Percentiles rank a stretch among this genome's conserved stretches.
phyloP scores from a whole-genome alignment of 1,140 invertebrate genomes.

The Drosophila malerkotliana region DNA sequence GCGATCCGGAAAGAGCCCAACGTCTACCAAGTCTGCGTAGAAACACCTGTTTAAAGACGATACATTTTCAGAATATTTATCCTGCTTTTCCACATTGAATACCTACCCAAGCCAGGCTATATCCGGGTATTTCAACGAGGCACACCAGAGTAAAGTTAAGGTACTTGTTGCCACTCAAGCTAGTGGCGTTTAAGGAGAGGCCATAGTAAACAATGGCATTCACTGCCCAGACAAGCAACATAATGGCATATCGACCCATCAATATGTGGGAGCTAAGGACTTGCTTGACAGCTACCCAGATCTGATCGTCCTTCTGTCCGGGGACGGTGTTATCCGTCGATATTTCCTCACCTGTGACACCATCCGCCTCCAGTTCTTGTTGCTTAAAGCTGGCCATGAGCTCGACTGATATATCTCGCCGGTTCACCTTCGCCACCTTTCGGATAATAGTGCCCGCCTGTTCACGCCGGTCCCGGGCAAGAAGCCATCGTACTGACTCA shows the following conservation, averaged over 20 bases:
- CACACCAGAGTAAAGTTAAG: conserved; percentile 86
- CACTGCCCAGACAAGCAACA: conserved; percentile 87
- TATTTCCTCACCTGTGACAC: background rate
- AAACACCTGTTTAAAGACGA: conserved; percentile 66
- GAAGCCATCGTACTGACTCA: conserved; percentile 87
- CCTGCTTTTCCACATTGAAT: background rate
- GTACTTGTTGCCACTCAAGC: conserved; percentile 88
- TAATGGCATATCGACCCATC: conserved; percentile 83
- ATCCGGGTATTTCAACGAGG: conserved; percentile 87
- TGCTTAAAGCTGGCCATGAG: conserved; percentile 77
- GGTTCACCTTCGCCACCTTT: conserved; percentile 85
- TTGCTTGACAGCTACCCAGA: conserved; percentile 80
- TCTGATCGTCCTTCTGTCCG: conserved; percentile 46
- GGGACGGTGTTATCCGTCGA: background rate
- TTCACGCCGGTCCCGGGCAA: conserved; percentile 85
- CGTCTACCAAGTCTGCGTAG: conserved; percentile 86
- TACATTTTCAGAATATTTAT: background rate
- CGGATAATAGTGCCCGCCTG: conserved; percentile 85
- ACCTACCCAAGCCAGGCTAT: conserved; percentile 83
- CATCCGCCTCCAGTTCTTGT: conserved; percentile 42
- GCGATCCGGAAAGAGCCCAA: conserved; percentile 84
- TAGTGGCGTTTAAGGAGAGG: conserved; percentile 88
- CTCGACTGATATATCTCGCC: conserved; percentile 84
- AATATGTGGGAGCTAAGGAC: conserved; percentile 84
- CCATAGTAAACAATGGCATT: conserved; percentile 90